Conservation (phyloP, 2,888 invertebrate genomes). For the Eupithecia subfuscata region DNA sequence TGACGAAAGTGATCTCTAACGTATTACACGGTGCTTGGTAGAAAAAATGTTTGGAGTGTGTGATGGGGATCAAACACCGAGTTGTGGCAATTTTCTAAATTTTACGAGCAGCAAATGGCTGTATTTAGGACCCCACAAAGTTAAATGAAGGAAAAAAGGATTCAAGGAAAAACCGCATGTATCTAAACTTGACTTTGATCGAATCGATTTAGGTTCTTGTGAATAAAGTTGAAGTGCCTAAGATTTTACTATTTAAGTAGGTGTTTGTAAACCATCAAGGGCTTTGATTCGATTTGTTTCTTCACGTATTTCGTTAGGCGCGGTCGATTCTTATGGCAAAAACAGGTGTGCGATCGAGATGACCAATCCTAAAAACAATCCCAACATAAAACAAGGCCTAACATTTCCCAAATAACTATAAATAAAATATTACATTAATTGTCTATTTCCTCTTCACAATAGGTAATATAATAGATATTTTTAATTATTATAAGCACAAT, state of each 20-base stretch:
- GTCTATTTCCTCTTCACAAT: too few relatives aligned
- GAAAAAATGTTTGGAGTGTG: constrained; percentile 34
- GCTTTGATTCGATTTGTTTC: too few relatives aligned
- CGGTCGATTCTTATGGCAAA: too few relatives aligned
- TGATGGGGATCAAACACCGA: constrained; percentile 13
- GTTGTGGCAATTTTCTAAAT: constrained; percentile 1
- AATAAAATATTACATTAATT: too few relatives aligned
- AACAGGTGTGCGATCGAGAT: too few relatives aligned
- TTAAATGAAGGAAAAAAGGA: not conserved
- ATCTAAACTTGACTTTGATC: not conserved
- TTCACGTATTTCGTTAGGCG: too few relatives aligned
- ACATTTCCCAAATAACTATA: too few relatives aligned
- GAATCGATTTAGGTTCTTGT: not conserved
- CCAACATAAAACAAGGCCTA: too few relatives aligned
- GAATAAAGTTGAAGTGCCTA: not conserved
- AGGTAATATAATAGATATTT: too few relatives aligned
- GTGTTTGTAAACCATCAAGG: too few relatives aligned
- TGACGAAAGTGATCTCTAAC: constrained; percentile 50
- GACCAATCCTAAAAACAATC: too few relatives aligned
- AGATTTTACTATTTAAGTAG: not conserved
- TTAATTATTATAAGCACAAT: too few relatives aligned
- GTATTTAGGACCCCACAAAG: not conserved
- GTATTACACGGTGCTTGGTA: constrained; percentile 46
- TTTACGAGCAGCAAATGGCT: not conserved
- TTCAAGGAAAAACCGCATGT: not conserved